Evolutionary conservation across 2,797 vertebrate species (phyloP).

Genomic region (Parambassis ranga): DNA sequence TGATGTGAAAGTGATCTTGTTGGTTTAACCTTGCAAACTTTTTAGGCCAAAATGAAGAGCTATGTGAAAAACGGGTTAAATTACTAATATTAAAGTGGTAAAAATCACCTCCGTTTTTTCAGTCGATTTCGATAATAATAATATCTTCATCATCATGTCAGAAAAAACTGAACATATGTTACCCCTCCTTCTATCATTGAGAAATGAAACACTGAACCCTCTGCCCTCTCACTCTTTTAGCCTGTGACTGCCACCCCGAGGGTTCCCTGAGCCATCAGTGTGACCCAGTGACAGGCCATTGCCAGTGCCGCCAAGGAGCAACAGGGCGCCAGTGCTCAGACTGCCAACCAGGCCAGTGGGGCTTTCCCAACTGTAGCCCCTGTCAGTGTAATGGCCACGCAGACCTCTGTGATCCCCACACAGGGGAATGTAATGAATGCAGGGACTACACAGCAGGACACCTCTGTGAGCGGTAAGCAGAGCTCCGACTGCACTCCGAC

Average conservation of each 20-base stretch:
- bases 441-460: slow-evolving; percentile 77
- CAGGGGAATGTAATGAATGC: slow-evolving; percentile 76
- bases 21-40: too few relatives aligned
- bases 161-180: too few relatives aligned
- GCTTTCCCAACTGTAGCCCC: slow-evolving; percentile 83
- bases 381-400: slow-evolving; percentile 86
- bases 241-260: slow-evolving; percentile 83
- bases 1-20: too few relatives aligned
- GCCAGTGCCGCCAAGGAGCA: slow-evolving; percentile 76
- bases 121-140: too few relatives aligned
- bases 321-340: slow-evolving; percentile 81
- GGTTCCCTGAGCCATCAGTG: slow-evolving; percentile 82
- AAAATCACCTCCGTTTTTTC: too few relatives aligned
- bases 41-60: too few relatives aligned
- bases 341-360: slow-evolving; percentile 82
- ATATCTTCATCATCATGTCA: too few relatives aligned
- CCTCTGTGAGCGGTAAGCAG: slow-evolving; percentile 82
- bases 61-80: too few relatives aligned
- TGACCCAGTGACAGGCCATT: slow-evolving; percentile 81
- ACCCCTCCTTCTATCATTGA: too few relatives aligned
- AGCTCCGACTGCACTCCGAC: background rate
- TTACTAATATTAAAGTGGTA: too few relatives aligned
- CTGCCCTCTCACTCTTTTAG: slow-evolving; percentile 54
- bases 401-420: slow-evolving; percentile 77
- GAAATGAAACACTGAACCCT: background rate